phyloP scores from a whole-genome alignment of 2,797 vertebrate genomes.

The Antennarius maculatus region DNA sequence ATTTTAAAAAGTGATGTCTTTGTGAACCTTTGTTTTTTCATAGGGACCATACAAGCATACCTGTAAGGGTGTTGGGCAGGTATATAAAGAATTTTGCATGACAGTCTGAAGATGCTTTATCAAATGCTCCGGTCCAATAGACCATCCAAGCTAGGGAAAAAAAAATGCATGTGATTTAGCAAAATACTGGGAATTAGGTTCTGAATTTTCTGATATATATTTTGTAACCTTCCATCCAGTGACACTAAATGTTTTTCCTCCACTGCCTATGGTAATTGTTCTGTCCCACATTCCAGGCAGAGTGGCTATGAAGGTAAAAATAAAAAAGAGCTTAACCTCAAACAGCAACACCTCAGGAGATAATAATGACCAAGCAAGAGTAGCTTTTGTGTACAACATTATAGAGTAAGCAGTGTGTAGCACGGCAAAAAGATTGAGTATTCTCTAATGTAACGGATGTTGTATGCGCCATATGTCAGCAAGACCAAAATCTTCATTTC shows the following conservation, averaged over 20 bases:
- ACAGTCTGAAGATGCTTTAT: slow-evolving; percentile 95
- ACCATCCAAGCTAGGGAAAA: slow-evolving; percentile 92
- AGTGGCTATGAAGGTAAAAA: slow-evolving; percentile 79
- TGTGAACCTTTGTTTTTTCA: not conserved
- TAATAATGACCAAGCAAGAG: not conserved
- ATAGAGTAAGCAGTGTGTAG: too few species aligned
- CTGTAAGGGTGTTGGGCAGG: slow-evolving; percentile 93
- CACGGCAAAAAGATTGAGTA: too few species aligned
- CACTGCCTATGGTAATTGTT: slow-evolving; percentile 93
- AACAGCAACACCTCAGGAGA: not conserved
- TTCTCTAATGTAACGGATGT: too few species aligned
- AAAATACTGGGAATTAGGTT: not conserved
- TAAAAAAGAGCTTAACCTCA: too few species aligned
- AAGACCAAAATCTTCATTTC: too few species aligned
- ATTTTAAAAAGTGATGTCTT: too few species aligned
- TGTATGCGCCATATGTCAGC: too few species aligned
- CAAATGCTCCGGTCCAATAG: slow-evolving; percentile 89
- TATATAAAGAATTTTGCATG: slow-evolving; percentile 91
- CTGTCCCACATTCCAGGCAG: slow-evolving; percentile 98
- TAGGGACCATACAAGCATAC: slow-evolving; percentile 57
- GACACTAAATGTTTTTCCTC: slow-evolving; percentile 94
- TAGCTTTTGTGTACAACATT: too few species aligned
- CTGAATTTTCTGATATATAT: not conserved
- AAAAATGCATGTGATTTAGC: not conserved
- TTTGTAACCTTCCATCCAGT: slow-evolving; percentile 94